Conservation (phyloP, 2,888 invertebrate species). For the Trissolcus brochymenae region DNA sequence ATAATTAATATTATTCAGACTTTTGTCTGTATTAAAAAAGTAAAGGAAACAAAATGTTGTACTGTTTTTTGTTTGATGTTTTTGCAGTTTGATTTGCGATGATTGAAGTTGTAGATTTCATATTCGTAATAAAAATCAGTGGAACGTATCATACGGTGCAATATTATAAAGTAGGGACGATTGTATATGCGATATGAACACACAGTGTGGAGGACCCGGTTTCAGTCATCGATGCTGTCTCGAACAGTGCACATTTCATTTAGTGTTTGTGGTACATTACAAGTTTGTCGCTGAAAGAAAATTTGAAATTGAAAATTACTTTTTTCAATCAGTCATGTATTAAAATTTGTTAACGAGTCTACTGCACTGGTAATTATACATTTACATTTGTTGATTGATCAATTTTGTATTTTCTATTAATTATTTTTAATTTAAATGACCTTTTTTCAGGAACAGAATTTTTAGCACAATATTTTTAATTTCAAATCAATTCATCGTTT, state of each 20-base stretch:
- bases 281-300: not conserved
- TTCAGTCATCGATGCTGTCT: constrained; percentile 45
- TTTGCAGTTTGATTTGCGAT: no score
- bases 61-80: no score
- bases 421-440: not conserved
- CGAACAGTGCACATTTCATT: constrained; percentile 32
- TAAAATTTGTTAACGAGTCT: not conserved
- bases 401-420: not conserved
- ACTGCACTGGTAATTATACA: not conserved
- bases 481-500: no score
- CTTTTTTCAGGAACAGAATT: no score
- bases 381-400: not conserved
- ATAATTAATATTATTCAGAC: no score
- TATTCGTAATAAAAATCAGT: no score
- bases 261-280: constrained; percentile 13
- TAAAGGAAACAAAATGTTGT: no score
- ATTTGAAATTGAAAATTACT: not conserved
- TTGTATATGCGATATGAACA: constrained; percentile 11
- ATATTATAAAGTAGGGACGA: constrained; percentile 37
- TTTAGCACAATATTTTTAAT: no score
- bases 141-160: not conserved
- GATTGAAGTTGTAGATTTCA: no score
- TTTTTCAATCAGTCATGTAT: not conserved
- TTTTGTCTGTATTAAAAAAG: no score
- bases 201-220: constrained; percentile 29